Evolutionary conservation across 2,888 invertebrate species (phyloP), one percentile per base, ranked within the genome.

Genomic region (Nephrotoma appendiculata): DNA sequence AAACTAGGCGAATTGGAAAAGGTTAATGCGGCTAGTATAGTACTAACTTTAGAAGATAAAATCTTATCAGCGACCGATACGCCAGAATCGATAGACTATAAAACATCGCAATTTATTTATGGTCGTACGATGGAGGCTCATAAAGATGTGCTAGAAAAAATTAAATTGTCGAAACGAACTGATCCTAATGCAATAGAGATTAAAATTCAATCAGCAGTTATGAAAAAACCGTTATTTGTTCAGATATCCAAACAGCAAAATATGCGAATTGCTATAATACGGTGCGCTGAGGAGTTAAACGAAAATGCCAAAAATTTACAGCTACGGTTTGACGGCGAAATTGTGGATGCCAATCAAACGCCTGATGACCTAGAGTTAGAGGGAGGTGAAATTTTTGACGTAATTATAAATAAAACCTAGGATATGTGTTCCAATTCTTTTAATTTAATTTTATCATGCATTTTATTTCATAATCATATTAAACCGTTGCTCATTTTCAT

Each of bases 321-420:
- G 19, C 41, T 86, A 9, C 90, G 90, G 83, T 91, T 91, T 88
- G 91, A 91, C 88, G 91, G 91, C n/a, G 91, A 91, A 9, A 48
- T 88, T 0, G 87, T 91, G 41, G 89, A 89, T 7, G 87, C 88
- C 3, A 88, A 89, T 87, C 89, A 89, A 86, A 90, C 90, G 43
- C 90, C 91, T 0, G 88, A 88, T 3, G 89, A 89, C 87, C 89
- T 90, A 41, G 90, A 90, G 6, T 89, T 91, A 87, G 91, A 91
- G 87, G 90, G 91, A 3, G 90, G 90, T 42, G 91, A 91, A 89
- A 88, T 89, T 6, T 89, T 91, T 52, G 91, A 91, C 88, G 87
- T 89, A 11, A 42, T 84, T 0, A 86, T 85, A 86, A 83, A 41
- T 85, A 52, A 42, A 83, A 44, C 93, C 15, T 91, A 92, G 43